These are phyloP conservation scores for Enteromius radiatus DNA, from an alignment of 2,797 vertebrate species.

Conservation along the genomic window DNA sequence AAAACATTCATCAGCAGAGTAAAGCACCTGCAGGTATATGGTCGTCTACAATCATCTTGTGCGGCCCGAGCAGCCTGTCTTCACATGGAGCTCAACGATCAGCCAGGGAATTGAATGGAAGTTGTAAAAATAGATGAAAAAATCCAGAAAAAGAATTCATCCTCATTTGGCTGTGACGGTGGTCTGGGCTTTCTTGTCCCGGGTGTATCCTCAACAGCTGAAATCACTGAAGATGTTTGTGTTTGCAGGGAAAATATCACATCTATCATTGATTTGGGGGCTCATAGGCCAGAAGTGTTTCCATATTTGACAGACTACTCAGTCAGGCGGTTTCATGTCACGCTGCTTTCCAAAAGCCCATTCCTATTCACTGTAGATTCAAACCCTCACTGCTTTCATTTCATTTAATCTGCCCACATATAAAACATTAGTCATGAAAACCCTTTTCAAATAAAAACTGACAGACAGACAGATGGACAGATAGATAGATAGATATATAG, in stretches of 20 bases:
- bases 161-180: conserved; percentile 63
- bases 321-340: conserved; percentile 44
- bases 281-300: conserved; percentile 47
- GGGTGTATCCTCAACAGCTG: conserved; percentile 66
- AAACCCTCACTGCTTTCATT: conserved; percentile 39
- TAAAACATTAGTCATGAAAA: neutral
- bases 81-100: conserved; percentile 64
- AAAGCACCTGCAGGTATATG: conserved; percentile 60
- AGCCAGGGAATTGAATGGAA: conserved; percentile 61
- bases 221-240: conserved; percentile 71
- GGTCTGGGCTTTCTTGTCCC: conserved; percentile 59
- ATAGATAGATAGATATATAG: neutral
- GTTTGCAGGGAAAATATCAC: conserved; percentile 67
- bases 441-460: neutral
- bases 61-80: conserved; percentile 62
- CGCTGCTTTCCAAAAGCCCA: conserved; percentile 21
- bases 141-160: conserved; percentile 55
- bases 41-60: conserved; percentile 62
- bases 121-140: conserved; percentile 70
- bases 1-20: conserved; percentile 5
- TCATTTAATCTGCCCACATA: conserved; percentile 32
- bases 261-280: conserved; percentile 66
- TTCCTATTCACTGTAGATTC: conserved; percentile 38
- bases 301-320: conserved; percentile 57
- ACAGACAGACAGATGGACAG: fast-evolving